Percentiles rank a stretch among this genome's conserved stretches.
These are phyloP conservation scores for Hemiscyllium ocellatum DNA, from an alignment of 2,113 vertebrate species.

Conservation along the genomic window DNA sequence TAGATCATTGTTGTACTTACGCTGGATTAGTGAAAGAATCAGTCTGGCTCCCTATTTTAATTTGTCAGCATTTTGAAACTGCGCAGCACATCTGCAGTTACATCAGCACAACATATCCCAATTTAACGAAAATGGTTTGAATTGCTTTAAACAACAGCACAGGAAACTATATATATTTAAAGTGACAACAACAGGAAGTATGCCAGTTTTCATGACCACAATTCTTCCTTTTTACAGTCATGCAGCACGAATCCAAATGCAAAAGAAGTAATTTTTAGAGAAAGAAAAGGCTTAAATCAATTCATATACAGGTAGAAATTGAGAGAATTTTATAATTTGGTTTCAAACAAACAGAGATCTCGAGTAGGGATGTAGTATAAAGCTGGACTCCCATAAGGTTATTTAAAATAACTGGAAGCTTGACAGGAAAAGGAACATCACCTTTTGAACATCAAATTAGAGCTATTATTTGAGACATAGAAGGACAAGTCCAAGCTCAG, in stretches of 20 bases:
- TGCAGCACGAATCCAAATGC: neutral
- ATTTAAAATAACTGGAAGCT: no score
- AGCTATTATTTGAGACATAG: no score
- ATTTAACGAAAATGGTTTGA: neutral
- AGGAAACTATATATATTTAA: slow-evolving; percentile 4
- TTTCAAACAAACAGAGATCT: neutral
- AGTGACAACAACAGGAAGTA: neutral
- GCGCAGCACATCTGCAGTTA: neutral
- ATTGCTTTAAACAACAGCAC: neutral
- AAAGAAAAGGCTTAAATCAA: neutral
- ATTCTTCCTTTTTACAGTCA: neutral
- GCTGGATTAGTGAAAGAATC: no score
- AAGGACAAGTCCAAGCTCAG: no score
- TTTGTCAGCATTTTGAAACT: neutral
- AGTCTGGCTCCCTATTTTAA: neutral
- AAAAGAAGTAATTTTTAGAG: neutral
- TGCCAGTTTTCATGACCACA: neutral
- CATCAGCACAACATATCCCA: no score
- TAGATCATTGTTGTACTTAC: neutral
- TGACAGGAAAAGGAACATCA: no score
- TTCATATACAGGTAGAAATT: neutral
- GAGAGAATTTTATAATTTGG: neutral
- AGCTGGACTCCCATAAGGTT: neutral
- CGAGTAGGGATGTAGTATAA: neutral
- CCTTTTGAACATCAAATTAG: no score